Conservation (phyloP, 64 coral and sea anemone genomes). For the Actinia tenebrosa region DNA sequence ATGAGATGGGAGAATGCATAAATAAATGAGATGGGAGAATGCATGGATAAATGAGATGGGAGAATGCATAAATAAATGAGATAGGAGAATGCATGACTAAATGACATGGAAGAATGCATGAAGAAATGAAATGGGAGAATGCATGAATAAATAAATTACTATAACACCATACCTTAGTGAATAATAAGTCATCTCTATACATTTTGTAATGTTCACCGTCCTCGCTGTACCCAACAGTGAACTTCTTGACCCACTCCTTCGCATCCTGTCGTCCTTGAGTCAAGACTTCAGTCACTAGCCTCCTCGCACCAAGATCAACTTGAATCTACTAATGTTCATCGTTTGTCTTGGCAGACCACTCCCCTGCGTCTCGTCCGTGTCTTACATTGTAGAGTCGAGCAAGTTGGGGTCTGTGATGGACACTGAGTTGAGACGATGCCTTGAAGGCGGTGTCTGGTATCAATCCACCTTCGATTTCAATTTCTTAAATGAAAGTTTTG, state of each 20-base stretch:
- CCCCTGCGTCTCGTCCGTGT: background rate
- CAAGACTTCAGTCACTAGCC: background rate
- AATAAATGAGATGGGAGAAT: too few species aligned
- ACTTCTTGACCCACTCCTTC: background rate
- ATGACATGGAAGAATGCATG: too few species aligned
- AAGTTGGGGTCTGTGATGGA: conserved; percentile 21
- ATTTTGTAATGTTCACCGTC: background rate
- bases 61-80: too few species aligned
- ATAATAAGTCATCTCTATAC: background rate
- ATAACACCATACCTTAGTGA: background rate
- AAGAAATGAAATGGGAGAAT: too few species aligned
- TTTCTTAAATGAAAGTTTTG: too few species aligned
- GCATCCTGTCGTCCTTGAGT: conserved; percentile 34
- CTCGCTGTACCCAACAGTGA: background rate
- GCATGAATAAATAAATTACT: too few species aligned
- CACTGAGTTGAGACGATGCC: conserved; percentile 21
- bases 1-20: too few species aligned
- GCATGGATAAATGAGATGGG: too few species aligned
- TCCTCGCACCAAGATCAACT: conserved; percentile 13
- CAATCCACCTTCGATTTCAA: conserved; percentile 22
- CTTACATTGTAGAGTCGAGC: conserved; percentile 9
- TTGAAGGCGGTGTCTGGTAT: conserved; percentile 11
- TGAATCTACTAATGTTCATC: conserved; percentile 25
- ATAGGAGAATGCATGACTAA: too few species aligned
- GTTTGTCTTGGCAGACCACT: conserved; percentile 25